A percentile compares a stretch with the other conserved stretches of the same genome.
These are phyloP conservation scores for Marasmarcha lunaedactyla DNA, from an alignment of 2,888 invertebrate species.

Conservation along the genomic window DNA sequence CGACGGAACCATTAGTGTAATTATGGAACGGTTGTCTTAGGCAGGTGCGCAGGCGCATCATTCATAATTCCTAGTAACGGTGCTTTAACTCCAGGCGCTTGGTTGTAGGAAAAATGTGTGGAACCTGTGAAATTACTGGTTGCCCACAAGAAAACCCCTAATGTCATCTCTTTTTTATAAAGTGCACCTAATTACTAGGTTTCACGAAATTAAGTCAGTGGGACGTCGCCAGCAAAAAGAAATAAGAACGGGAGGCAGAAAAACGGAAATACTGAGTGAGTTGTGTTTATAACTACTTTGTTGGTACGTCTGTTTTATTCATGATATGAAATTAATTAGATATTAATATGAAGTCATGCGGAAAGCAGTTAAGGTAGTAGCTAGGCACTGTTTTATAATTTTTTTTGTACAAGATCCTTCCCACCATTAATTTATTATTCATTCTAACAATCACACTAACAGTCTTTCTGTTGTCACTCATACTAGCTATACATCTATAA, in stretches of 20 bases:
- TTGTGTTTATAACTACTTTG: too few relatives aligned
- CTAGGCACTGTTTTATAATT: too few relatives aligned
- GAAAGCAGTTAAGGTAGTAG: too few relatives aligned
- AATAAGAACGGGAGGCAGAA: constrained; percentile 16
- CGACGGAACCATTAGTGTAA: constrained; percentile 53
- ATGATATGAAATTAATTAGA: too few relatives aligned
- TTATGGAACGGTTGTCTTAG: constrained; percentile 54
- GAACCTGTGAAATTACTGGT: constrained; percentile 54
- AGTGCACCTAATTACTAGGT: constrained; percentile 30
- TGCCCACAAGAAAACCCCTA: constrained; percentile 44
- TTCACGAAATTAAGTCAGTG: background rate
- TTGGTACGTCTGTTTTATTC: too few relatives aligned
- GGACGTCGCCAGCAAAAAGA: constrained; percentile 9
- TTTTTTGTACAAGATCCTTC: too few relatives aligned
- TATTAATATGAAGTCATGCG: too few relatives aligned
- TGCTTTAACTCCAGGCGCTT: constrained; percentile 46
- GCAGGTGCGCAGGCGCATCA: constrained; percentile 55
- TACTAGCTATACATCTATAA: too few relatives aligned
- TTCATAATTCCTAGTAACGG: constrained; percentile 63
- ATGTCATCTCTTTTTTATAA: constrained; percentile 32
- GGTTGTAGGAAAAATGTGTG: constrained; percentile 50
- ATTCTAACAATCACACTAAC: too few relatives aligned
- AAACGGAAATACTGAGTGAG: constrained; percentile 9
- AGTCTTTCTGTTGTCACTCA: too few relatives aligned
- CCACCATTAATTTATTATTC: too few relatives aligned